phyloP scores from a whole-genome alignment of 1,140 invertebrate genomes.

The Drosophila guanche region DNA sequence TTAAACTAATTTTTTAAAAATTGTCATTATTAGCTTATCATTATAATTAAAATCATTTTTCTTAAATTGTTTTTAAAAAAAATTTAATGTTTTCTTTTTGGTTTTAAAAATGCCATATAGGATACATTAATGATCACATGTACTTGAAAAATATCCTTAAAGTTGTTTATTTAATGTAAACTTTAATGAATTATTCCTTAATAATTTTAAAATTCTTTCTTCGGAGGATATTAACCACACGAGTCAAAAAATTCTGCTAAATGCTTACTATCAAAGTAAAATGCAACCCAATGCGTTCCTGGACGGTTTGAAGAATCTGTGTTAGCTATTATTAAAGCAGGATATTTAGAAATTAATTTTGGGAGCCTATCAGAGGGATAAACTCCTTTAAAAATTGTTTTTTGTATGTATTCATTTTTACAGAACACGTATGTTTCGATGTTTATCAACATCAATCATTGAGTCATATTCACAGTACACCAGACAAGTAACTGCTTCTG shows the following conservation, averaged over 20 bases:
- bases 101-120: not conserved
- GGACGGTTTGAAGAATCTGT: not conserved
- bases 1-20: not conserved
- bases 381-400: too few relatives aligned
- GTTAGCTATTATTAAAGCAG: not conserved
- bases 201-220: too few relatives aligned
- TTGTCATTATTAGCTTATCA: not conserved
- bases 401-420: not conserved
- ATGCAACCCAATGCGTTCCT: not conserved
- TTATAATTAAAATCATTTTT: too few relatives aligned
- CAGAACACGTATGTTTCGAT: not conserved
- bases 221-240: too few relatives aligned
- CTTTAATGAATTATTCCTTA: not conserved
- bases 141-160: not conserved
- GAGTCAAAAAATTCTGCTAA: not conserved
- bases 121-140: not conserved
- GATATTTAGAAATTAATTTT: not conserved
- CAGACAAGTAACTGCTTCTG: not conserved
- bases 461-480: constrained; percentile 1
- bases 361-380: too few relatives aligned
- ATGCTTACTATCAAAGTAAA: not conserved
- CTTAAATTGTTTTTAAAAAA: too few relatives aligned
- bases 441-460: constrained; percentile 2
- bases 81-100: too few relatives aligned
- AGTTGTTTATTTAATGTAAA: not conserved